Evolutionary conservation across 2,797 vertebrate species (phyloP), one percentile per base, ranked within the genome.

Genomic region (Odontamblyopus lacepedii): DNA sequence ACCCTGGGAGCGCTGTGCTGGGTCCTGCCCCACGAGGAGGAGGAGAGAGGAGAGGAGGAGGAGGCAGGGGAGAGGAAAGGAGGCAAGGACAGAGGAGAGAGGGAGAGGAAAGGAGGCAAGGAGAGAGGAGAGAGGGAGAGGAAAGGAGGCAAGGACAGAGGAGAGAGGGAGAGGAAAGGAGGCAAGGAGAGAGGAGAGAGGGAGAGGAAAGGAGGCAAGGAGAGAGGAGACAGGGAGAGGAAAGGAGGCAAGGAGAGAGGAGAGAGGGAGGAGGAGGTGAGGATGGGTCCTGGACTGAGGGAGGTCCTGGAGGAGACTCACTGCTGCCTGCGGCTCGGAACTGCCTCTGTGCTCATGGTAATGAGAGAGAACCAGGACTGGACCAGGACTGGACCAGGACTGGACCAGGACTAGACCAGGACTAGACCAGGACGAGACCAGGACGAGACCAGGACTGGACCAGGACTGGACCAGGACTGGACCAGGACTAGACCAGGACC

Each of bases 1-100:
- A 74, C 81, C 75, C 69, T 89, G 77, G 84, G 86, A 1, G 83
- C 78, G n/a, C 83, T 92, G 83, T 92, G 90, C 87, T 89, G 87
- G 89, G 79, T 91, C 77, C 75, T 89, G 69, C 87, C 89, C 0
- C 81, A 18, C 64, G 87, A 91, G 56, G 87, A 90, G 70, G 86
- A 88, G 29, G 55, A 51, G 70, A 82, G 81, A 69, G 29, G 5
- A 75, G 75, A 79, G 62, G 80, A 84, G 55, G 71, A 73, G 13
- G 64, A 62, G 70, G 63, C 4, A 29, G 56, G 26, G 23, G 13
- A 26, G 27, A 7, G 5, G 11, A n/a, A 2, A 19, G 50, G 19
- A 19, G 50, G 19, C 13, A 9, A 18, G 16, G 19, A 18, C 7
- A 18, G 50, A 51, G 50, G 48, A 51, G 50, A 19, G 16, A 51